Conservation (phyloP, 1,140 invertebrate genomes). For the Solenopsis invicta region DNA sequence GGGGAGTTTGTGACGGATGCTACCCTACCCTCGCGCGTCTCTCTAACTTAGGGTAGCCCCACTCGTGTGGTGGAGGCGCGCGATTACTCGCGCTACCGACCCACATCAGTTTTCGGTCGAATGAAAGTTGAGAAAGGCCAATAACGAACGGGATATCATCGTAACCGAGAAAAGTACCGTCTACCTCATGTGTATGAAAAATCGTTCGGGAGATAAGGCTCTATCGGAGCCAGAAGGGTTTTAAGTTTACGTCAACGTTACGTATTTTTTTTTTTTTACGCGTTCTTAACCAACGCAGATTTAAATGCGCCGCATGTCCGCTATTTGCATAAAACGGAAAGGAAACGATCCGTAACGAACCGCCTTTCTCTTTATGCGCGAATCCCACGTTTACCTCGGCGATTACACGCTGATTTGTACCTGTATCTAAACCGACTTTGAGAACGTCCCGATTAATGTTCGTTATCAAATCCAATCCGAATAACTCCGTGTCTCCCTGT, state of each 20-base stretch:
- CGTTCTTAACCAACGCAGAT: neutral
- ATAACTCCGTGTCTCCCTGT: neutral
- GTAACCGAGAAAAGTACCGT: neutral
- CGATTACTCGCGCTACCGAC: slow-evolving; percentile 18
- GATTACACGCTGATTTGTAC: neutral
- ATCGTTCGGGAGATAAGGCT: neutral
- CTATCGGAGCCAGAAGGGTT: neutral
- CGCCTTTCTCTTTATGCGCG: neutral
- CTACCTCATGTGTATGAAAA: neutral
- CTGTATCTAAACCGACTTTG: neutral
- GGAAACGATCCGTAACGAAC: neutral
- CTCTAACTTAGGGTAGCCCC: neutral
- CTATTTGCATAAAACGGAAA: neutral
- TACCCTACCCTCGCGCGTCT: slow-evolving; percentile 62
- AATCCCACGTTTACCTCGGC: neutral
- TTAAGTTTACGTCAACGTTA: slow-evolving; percentile 4
- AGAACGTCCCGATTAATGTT: neutral
- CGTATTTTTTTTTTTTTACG: neutral
- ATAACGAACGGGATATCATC: neutral
- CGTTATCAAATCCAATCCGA: neutral
- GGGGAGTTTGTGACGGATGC: slow-evolving; percentile 76
- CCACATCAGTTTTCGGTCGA: slow-evolving; percentile 52
- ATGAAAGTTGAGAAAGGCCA: slow-evolving; percentile 9
- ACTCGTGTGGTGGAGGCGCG: neutral
- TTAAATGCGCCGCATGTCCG: neutral